Conservation (phyloP, 2,888 invertebrate species). For the Diogma glabrata region DNA sequence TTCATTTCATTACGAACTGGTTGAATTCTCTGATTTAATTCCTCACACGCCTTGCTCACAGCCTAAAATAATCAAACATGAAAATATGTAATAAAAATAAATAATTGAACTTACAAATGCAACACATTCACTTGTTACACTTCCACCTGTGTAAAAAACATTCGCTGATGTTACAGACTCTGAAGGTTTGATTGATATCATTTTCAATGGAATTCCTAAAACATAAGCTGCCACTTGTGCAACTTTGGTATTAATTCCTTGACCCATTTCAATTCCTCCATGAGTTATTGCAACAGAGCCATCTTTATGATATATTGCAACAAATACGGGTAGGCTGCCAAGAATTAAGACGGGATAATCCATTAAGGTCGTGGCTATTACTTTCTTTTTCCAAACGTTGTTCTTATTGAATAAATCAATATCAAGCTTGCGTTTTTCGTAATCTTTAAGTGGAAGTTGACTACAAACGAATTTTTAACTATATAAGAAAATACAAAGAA, state of each 20-base stretch:
- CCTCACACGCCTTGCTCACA: constrained; percentile 15
- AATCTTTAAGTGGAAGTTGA: constrained; percentile 42
- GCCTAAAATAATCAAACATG: constrained; percentile 25
- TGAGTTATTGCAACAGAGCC: constrained; percentile 56
- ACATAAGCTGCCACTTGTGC: constrained; percentile 60
- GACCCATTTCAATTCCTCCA: constrained; percentile 62
- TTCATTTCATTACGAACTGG: constrained; percentile 13
- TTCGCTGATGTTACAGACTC: constrained; percentile 51
- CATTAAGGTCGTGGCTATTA: constrained; percentile 53
- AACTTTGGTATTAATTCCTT: constrained; percentile 70
- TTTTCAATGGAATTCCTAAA: constrained; percentile 51
- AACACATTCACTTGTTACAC: constrained; percentile 53
- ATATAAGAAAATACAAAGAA: too few species aligned
- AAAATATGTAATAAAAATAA: background rate
- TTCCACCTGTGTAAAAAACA: constrained; percentile 49
- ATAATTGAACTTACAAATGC: constrained; percentile 33
- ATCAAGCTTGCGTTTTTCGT: constrained; percentile 36
- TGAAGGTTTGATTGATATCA: constrained; percentile 51
- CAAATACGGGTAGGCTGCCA: constrained; percentile 45
- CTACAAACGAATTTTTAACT: constrained; percentile 41
- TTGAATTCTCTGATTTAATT: constrained; percentile 14
- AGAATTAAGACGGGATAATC: constrained; percentile 45
- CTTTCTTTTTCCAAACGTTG: constrained; percentile 69
- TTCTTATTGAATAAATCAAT: constrained; percentile 44
- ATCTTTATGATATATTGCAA: constrained; percentile 57